phyloP scores from a whole-genome alignment of 2,888 invertebrate species.

The Tanypteryx hageni region DNA sequence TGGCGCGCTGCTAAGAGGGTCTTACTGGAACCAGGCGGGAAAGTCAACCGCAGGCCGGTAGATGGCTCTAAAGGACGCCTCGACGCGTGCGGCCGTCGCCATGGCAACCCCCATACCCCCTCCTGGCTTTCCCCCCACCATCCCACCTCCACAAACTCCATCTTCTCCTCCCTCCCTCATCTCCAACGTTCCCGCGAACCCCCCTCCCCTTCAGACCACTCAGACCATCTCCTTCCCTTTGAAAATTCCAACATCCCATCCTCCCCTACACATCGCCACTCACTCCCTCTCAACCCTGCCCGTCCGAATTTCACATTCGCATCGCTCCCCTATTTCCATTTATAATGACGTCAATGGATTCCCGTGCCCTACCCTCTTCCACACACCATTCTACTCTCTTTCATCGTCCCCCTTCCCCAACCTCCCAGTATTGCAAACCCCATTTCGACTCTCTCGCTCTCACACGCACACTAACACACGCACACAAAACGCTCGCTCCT shows the following conservation, averaged over 20 bases:
- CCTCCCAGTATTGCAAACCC: slow-evolving; percentile 1
- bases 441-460: not conserved
- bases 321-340: slow-evolving; percentile 19
- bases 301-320: not conserved
- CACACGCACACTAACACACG: not conserved
- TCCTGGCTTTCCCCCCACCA: not conserved
- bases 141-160: not conserved
- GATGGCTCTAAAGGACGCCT: not conserved
- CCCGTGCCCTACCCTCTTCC: too few relatives aligned
- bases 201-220: not conserved
- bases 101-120: not conserved
- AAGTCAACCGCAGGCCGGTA: not conserved
- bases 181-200: not conserved
- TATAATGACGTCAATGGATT: slow-evolving; percentile 15
- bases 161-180: not conserved
- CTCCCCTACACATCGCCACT: not conserved
- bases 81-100: slow-evolving; percentile 12
- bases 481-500: not conserved
- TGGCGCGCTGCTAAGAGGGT: too few relatives aligned
- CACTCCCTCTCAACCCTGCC: not conserved
- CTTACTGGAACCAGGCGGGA: not conserved
- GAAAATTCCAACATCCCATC: too few relatives aligned
- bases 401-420: not conserved
- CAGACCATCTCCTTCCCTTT: too few relatives aligned
- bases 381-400: too few relatives aligned